Base-by-base conservation (phyloP, 2,113 vertebrate genomes). In the Spea bombifrons region DNA sequence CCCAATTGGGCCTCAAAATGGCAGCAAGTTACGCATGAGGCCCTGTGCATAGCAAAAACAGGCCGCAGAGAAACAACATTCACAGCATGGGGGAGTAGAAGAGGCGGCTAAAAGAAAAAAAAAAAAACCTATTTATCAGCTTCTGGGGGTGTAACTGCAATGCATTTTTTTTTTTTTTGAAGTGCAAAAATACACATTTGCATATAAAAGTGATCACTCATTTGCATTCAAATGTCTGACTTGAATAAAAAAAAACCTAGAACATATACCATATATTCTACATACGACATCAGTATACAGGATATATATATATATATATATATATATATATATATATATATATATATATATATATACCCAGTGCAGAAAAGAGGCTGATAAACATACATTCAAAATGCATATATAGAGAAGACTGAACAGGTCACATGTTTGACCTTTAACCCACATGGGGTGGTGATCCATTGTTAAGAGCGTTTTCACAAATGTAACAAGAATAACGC, bases 1-100 rank as follows among this genome's bases (percentile, higher is more conserved):
- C 63, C 43, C 15, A 72, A 43, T 47, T 79, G 59, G 70, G 49
- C 64, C 78, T 61, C 64, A 80, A 80, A 73, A 80, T 73, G 71
- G 71, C 71, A 80, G 52, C 68, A 80, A 10, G 45, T 49, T 80
- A 16, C 30, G 16, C 15, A 52, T 2, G n/a, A 73, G 71, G 17
- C 71, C 65, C 44, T 73, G 50, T 17, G 50, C 12, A 15, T 12
- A 66, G 17, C 8, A 49, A 53, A 65, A 12, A 15, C 17, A 71
- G 70, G 52, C 59, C 70, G 30, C 43, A 55, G 49, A 15, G 10
- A 44, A 44, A 57, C 57, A 64, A 64, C 70, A 43, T 7, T 8
- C 17, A 57, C 30, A 75, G 65, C 67, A 69, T 69, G 67, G 65
- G 10, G 64, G 63, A 5, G 63, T 46, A 10, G 75, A 13, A 15